These are phyloP conservation scores for Euschistus heros DNA, from an alignment of 1,140 invertebrate genomes.

Conservation along the genomic window DNA sequence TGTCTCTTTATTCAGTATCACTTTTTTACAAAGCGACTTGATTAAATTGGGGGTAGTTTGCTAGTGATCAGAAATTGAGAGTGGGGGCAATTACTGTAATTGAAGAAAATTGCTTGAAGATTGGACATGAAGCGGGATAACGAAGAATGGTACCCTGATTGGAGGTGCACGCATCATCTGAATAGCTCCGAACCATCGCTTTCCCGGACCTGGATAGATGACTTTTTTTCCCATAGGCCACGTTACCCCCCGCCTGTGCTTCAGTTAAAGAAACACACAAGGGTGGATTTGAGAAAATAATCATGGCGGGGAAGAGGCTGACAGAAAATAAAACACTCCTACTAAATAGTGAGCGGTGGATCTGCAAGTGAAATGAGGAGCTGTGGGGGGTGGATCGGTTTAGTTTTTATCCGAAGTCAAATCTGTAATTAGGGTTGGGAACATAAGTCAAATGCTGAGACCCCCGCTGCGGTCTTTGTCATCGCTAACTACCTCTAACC, in stretches of 20 bases:
- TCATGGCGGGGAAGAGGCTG: background rate
- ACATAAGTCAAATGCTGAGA: background rate
- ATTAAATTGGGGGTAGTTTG: too few relatives aligned
- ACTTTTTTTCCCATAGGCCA: too few relatives aligned
- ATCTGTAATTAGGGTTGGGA: background rate
- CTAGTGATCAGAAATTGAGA: too few relatives aligned
- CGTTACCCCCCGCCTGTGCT: background rate
- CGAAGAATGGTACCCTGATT: too few relatives aligned
- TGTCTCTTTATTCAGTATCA: too few relatives aligned
- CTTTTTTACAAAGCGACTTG: too few relatives aligned
- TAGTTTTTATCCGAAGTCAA: background rate
- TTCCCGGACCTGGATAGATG: too few relatives aligned
- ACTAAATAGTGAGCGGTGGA: background rate
- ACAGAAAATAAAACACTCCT: constrained; percentile 2
- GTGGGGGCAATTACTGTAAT: too few relatives aligned
- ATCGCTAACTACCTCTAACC: background rate
- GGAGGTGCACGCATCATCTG: too few relatives aligned
- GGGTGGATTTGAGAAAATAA: constrained; percentile 7
- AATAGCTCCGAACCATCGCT: too few relatives aligned
- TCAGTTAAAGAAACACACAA: constrained; percentile 4
- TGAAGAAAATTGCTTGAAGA: too few relatives aligned
- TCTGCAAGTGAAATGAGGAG: constrained; percentile 6
- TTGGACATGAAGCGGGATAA: too few relatives aligned
- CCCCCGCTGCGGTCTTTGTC: constrained; percentile 1
- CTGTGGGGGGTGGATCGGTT: constrained; percentile 1